phyloP scores from a whole-genome alignment of 2,888 invertebrate genomes.

The Sarcophaga rosellei region DNA sequence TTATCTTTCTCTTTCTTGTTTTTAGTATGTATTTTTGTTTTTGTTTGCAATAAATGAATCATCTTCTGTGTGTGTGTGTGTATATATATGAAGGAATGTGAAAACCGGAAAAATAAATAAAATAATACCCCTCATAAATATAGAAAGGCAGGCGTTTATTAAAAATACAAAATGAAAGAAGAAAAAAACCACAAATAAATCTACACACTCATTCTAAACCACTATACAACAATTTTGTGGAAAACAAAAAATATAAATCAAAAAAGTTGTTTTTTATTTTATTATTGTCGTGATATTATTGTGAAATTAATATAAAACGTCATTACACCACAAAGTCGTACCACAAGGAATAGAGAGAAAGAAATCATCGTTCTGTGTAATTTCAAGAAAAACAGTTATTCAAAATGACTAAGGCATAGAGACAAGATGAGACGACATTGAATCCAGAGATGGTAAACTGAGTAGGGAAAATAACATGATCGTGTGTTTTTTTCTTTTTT shows the following conservation, averaged over 20 bases:
- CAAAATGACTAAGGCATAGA: no score
- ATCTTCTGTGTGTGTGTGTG: slow-evolving; percentile 17
- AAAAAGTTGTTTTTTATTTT: slow-evolving; percentile 25
- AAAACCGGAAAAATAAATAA: slow-evolving; percentile 58
- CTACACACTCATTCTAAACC: not conserved
- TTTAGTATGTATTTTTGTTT: not conserved
- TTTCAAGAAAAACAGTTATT: no score
- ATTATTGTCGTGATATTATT: not conserved
- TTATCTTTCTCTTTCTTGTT: no score
- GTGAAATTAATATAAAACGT: not conserved
- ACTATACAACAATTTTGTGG: no score
- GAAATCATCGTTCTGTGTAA: no score
- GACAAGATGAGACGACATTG: no score
- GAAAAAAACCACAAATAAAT: slow-evolving; percentile 19
- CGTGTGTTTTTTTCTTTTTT: no score
- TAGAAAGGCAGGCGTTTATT: slow-evolving; percentile 43
- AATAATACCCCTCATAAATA: slow-evolving; percentile 23
- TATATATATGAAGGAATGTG: not conserved
- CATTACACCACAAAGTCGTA: not conserved
- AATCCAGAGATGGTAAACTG: no score
- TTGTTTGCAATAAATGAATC: slow-evolving; percentile 52
- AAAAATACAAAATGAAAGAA: slow-evolving; percentile 1
- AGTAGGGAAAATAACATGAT: no score
- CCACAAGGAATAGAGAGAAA: not conserved
- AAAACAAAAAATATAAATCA: not conserved